Percentiles rank a stretch among this genome's conserved stretches.
phyloP scores from a whole-genome alignment of 2,888 invertebrate genomes.

The Iphiclides podalirius region DNA sequence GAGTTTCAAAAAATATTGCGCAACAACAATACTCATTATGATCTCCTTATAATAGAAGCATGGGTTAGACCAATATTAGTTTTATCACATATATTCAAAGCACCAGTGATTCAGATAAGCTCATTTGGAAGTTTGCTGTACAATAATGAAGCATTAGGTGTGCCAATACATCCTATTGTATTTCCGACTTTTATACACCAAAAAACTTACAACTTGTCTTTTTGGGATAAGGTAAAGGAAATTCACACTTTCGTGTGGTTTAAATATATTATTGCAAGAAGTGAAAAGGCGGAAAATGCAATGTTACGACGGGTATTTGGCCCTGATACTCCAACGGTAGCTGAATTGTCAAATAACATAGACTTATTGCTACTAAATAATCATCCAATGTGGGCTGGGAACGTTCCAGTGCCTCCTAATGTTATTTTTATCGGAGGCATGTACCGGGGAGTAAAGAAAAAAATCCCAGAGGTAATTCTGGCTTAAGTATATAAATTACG shows the following conservation, averaged over 20 bases:
- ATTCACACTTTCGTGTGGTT: constrained; percentile 10
- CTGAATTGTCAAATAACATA: constrained; percentile 36
- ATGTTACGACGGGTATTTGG: constrained; percentile 36
- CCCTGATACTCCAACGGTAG: constrained; percentile 30
- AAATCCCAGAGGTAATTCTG: too few relatives aligned
- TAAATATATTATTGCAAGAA: constrained; percentile 7
- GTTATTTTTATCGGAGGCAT: constrained; percentile 38
- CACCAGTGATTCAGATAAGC: constrained; percentile 41
- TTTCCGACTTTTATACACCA: constrained; percentile 17
- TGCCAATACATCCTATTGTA: constrained; percentile 34
- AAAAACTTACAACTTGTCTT: constrained; percentile 22
- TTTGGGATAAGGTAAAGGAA: constrained; percentile 27
- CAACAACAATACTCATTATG: constrained; percentile 28
- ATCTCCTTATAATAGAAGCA: constrained; percentile 41
- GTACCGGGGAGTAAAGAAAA: constrained; percentile 35
- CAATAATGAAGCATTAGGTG: constrained; percentile 32
- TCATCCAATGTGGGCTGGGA: constrained; percentile 36
- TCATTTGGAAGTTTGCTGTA: constrained; percentile 33
- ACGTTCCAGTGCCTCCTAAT: constrained; percentile 42
- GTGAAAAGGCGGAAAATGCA: constrained; percentile 29
- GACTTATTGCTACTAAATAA: constrained; percentile 39
- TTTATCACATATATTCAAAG: constrained; percentile 38
- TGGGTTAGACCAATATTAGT: constrained; percentile 29
- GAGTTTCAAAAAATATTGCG: constrained; percentile 17
- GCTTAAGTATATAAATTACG: too few relatives aligned